phyloP scores from a whole-genome alignment of 1,140 invertebrate species.

The Ips nitidus region DNA sequence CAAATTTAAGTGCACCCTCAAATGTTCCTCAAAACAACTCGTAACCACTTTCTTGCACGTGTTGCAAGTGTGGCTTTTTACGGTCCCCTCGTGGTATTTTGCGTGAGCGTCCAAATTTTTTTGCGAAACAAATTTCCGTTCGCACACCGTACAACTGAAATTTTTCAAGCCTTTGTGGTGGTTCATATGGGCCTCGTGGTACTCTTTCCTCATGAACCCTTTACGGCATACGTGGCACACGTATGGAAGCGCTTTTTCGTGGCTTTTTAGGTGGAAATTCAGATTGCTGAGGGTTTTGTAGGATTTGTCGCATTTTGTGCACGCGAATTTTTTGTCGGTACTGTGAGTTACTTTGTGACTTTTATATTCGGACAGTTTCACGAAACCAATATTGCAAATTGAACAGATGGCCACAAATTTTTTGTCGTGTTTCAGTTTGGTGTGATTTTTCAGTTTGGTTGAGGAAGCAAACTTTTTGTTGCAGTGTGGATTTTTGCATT shows the following conservation, averaged over 20 bases:
- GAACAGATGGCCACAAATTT: slow-evolving; percentile 49
- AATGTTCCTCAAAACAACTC: slow-evolving; percentile 46
- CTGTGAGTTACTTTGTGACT: slow-evolving; percentile 46
- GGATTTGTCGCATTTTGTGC: slow-evolving; percentile 45
- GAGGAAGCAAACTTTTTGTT: slow-evolving; percentile 47
- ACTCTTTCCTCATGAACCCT: slow-evolving; percentile 49
- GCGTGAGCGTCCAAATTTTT: slow-evolving; percentile 49
- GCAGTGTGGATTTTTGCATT: slow-evolving; percentile 42
- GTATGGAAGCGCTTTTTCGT: slow-evolving; percentile 43
- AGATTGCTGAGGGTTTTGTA: slow-evolving; percentile 51
- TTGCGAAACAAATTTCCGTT: slow-evolving; percentile 47
- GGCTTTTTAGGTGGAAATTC: slow-evolving; percentile 50
- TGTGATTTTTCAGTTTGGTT: slow-evolving; percentile 47
- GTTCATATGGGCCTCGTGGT: slow-evolving; percentile 47
- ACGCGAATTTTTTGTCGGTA: slow-evolving; percentile 47
- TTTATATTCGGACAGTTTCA: slow-evolving; percentile 49
- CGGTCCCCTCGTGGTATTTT: slow-evolving; percentile 45
- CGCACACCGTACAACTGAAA: slow-evolving; percentile 43
- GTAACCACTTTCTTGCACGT: slow-evolving; percentile 46
- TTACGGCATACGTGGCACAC: slow-evolving; percentile 46
- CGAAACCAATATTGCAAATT: slow-evolving; percentile 49
- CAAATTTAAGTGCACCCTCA: slow-evolving; percentile 45
- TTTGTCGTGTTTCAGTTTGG: slow-evolving; percentile 48
- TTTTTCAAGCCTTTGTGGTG: slow-evolving; percentile 48
- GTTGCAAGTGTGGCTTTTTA: slow-evolving; percentile 44